Conservation (phyloP, 2,113 vertebrate species). For the Chaenogobius annularis region DNA sequence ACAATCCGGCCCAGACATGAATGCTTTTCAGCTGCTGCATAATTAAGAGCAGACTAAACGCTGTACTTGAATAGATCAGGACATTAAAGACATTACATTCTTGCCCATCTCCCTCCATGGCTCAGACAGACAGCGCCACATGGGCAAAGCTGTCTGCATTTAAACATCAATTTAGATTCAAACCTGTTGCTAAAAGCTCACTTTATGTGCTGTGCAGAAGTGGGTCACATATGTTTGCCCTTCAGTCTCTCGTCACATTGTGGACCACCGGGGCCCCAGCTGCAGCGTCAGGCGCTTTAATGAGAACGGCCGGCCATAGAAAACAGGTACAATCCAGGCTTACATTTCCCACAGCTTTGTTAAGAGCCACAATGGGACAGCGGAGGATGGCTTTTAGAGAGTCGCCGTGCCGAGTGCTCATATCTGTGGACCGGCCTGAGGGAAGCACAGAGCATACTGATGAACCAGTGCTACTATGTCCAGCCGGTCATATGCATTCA, state of each 20-base stretch:
- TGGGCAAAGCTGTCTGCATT: constrained; percentile 75
- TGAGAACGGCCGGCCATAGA: constrained; percentile 75
- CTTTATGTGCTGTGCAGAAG: constrained; percentile 76
- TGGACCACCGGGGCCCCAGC: constrained; percentile 75
- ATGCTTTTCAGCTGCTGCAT: constrained; percentile 54
- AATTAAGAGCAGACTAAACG: constrained; percentile 67
- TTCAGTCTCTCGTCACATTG: constrained; percentile 73
- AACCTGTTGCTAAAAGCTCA: constrained; percentile 78
- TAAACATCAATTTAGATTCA: constrained; percentile 80
- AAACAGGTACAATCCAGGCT: constrained; percentile 76
- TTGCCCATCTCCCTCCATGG: constrained; percentile 50
- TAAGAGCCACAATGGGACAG: constrained; percentile 70
- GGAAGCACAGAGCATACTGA: not conserved
- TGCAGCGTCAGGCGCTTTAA: constrained; percentile 70
- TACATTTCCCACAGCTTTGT: constrained; percentile 72
- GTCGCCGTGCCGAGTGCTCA: constrained; percentile 55
- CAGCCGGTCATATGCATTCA: not conserved
- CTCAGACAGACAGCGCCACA: constrained; percentile 58
- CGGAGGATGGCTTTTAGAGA: constrained; percentile 65
- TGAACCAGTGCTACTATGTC: constrained; percentile 3
- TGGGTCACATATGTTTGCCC: constrained; percentile 82
- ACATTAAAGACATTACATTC: constrained; percentile 58
- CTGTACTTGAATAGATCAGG: constrained; percentile 62
- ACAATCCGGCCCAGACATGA: constrained; percentile 46
- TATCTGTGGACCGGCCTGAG: constrained; percentile 12